Conservation (phyloP, 2,113 vertebrate species). For the Alethe diademata region DNA sequence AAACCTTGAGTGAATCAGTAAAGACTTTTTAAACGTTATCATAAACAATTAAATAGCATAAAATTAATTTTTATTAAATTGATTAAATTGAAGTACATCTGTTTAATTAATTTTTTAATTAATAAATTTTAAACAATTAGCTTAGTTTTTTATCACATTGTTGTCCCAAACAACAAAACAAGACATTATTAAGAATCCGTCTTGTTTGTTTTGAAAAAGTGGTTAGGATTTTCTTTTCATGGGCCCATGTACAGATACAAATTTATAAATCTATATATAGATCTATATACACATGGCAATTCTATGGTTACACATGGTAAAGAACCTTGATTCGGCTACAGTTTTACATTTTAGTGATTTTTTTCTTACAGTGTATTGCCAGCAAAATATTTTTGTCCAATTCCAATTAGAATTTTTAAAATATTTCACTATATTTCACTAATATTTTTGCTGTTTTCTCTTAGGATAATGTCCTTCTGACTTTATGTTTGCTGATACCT, state of each 20-base stretch:
- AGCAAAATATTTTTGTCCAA: neutral
- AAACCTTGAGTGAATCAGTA: neutral
- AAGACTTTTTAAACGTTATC: neutral
- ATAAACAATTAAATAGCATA: neutral
- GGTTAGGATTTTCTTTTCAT: neutral
- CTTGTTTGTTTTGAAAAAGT: neutral
- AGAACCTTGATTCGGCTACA: neutral
- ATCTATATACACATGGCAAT: neutral
- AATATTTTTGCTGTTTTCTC: neutral
- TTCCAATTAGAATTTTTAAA: neutral
- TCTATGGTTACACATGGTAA: neutral
- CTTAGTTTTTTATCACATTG: rapidly evolving
- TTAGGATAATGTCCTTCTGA: neutral
- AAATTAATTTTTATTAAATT: no score
- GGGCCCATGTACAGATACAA: no score
- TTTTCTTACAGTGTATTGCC: neutral
- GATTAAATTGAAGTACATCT: no score
- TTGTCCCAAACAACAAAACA: neutral
- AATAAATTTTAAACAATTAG: neutral
- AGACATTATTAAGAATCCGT: neutral
- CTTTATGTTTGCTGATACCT: neutral
- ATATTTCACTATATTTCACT: neutral
- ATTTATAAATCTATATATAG: neutral
- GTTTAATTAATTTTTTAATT: no score
- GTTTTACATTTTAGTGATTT: neutral